These are phyloP conservation scores for Ivindomyrus marchei DNA, from an alignment of 2,113 vertebrate species.

Conservation along the genomic window DNA sequence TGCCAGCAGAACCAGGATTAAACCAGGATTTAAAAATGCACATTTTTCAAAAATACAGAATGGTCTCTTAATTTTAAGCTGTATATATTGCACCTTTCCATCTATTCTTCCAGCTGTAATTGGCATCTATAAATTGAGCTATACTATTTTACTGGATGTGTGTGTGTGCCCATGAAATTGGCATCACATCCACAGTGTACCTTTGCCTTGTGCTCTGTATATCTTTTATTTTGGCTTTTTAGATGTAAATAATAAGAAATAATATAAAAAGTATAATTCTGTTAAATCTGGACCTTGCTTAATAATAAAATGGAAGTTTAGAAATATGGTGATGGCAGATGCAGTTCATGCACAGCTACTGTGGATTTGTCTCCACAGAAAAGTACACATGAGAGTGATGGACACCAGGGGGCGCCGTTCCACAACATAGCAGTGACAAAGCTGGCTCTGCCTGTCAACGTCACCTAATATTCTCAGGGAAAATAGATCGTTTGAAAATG, in stretches of 20 bases:
- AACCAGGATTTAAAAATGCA: too few species aligned
- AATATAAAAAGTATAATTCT: background rate
- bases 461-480: background rate
- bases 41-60: too few species aligned
- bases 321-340: background rate
- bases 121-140: background rate
- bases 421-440: background rate
- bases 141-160: background rate
- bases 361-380: background rate
- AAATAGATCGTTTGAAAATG: background rate
- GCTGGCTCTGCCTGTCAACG: background rate
- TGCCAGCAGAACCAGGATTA: too few species aligned
- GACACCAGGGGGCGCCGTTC: conserved; percentile 46
- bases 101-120: background rate
- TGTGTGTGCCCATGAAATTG: background rate
- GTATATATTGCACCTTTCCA: background rate
- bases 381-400: background rate
- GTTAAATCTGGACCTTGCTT: background rate
- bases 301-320: background rate
- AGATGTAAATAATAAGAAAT: background rate
- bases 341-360: background rate
- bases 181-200: background rate
- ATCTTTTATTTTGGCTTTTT: background rate
- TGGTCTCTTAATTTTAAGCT: background rate
- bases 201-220: background rate